A percentile compares a stretch with the other conserved stretches of the same genome.
Evolutionary conservation across 2,113 vertebrate species (phyloP).

Genomic region (Geococcyx californianus): DNA sequence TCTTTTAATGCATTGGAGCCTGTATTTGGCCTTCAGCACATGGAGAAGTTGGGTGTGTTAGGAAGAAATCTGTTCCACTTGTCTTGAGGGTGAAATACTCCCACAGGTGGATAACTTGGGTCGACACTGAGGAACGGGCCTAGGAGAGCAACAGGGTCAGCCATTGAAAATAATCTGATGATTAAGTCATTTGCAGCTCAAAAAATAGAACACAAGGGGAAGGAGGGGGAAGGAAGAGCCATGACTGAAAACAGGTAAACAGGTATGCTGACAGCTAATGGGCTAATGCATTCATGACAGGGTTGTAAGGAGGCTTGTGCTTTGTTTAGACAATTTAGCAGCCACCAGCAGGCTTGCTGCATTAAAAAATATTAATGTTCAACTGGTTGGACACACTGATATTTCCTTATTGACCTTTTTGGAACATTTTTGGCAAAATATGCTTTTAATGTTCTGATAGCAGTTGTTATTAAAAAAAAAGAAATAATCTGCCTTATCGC

Average conservation of each 20-base stretch:
- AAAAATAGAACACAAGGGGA: background rate
- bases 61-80: background rate
- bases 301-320: background rate
- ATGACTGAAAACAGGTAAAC: background rate
- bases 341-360: background rate
- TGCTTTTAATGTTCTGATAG: constrained; percentile 1
- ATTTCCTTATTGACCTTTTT: constrained; percentile 1
- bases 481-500: background rate
- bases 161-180: background rate
- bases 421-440: background rate
- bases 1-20: background rate
- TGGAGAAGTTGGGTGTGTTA: background rate
- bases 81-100: background rate
- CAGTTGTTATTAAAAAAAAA: background rate
- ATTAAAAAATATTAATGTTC: background rate
- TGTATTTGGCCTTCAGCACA: background rate
- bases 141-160: background rate
- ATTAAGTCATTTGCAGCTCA: background rate
- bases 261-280: background rate
- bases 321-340: background rate
- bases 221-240: background rate
- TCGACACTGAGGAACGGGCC: background rate
- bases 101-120: background rate
- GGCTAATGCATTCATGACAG: background rate
- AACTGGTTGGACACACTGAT: background rate